phyloP scores from a whole-genome alignment of 2,113 vertebrate species.

The Lamprologus callipterus region DNA sequence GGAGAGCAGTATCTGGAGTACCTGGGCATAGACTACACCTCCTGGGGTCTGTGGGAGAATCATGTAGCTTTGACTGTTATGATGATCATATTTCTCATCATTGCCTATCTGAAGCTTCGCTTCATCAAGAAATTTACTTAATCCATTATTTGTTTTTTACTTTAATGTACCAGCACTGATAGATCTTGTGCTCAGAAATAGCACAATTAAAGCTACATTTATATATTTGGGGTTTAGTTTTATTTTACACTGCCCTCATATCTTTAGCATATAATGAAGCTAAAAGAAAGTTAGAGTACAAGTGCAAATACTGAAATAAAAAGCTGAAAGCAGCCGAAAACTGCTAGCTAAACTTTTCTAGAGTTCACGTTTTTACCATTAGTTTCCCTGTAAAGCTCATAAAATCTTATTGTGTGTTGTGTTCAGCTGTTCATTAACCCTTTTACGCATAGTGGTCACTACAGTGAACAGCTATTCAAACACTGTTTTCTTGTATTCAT shows the following conservation, averaged over 20 bases:
- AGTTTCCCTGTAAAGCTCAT: neutral
- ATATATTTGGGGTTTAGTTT: neutral
- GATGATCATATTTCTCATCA: constrained; percentile 75
- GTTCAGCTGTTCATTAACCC: neutral
- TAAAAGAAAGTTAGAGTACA: neutral
- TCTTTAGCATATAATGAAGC: neutral
- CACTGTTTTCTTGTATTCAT: neutral
- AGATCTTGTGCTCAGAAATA: neutral
- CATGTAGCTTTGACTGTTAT: constrained; percentile 79
- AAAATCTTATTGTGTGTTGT: neutral
- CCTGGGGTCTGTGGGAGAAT: constrained; percentile 90
- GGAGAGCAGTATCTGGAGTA: constrained; percentile 76
- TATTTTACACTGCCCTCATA: neutral
- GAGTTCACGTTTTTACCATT: neutral
- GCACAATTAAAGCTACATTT: neutral
- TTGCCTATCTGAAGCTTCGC: constrained; percentile 81
- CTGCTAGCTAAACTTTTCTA: neutral
- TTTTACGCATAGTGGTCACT: neutral
- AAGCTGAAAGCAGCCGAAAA: neutral
- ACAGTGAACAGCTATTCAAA: neutral
- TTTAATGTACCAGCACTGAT: neutral
- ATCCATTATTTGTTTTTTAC: neutral
- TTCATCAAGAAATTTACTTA: constrained; percentile 87
- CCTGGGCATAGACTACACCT: constrained; percentile 75
- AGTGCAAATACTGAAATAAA: neutral